Evolutionary conservation across 1,140 invertebrate species (phyloP).

Genomic region (Aleiodes sp.): DNA sequence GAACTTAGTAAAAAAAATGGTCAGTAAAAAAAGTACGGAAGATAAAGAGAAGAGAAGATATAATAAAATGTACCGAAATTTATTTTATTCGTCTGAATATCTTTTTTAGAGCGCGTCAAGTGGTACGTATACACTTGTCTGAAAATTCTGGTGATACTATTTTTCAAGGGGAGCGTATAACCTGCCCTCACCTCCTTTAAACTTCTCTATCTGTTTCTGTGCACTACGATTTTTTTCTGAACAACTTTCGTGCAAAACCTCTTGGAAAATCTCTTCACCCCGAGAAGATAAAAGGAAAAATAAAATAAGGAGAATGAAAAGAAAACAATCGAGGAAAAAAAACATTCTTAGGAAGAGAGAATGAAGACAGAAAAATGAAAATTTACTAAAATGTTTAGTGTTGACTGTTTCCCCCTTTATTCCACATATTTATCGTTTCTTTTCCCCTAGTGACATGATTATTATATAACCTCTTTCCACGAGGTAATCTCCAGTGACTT

Average conservation of each 20-base stretch:
- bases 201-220: neutral
- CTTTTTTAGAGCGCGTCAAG: neutral
- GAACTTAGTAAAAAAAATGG: neutral
- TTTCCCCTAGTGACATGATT: too few relatives aligned
- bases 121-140: constrained; percentile 1
- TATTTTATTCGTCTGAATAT: neutral
- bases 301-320: too few relatives aligned
- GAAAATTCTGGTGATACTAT: constrained; percentile 1
- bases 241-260: neutral
- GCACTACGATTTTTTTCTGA: neutral
- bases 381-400: neutral
- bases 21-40: neutral
- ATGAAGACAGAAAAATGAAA: neutral
- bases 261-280: neutral
- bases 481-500: too few relatives aligned
- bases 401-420: neutral
- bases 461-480: too few relatives aligned
- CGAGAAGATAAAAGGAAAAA: too few relatives aligned
- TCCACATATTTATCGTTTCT: neutral
- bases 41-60: neutral
- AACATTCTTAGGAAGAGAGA: neutral
- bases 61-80: neutral
- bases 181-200: neutral
- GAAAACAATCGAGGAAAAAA: too few relatives aligned
- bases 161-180: constrained; percentile 8